Percentiles rank a stretch among this genome's conserved stretches.
Evolutionary conservation across 2,797 vertebrate species (phyloP).

Genomic region (Champsocephalus esox): DNA sequence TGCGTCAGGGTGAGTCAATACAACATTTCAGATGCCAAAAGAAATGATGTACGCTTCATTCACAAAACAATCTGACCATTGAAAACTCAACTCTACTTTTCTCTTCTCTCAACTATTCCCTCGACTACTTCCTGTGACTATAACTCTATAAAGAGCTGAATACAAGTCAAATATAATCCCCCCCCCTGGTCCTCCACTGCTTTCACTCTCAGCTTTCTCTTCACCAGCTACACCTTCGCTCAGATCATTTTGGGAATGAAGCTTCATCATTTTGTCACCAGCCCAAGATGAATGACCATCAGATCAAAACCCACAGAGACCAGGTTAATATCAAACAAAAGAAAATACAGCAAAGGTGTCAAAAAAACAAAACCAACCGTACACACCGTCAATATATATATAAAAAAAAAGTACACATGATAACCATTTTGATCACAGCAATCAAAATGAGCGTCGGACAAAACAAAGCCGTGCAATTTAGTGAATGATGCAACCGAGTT

Average conservation of each 20-base stretch:
- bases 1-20: slow-evolving; percentile 9
- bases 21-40: slow-evolving; percentile 26
- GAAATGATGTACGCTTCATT: slow-evolving; percentile 54
- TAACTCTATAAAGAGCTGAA: not conserved
- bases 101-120: not conserved
- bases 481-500: slow-evolving; percentile 37
- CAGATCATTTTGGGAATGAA: slow-evolving; percentile 59
- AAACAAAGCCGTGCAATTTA: slow-evolving; percentile 72
- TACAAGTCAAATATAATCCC: not conserved
- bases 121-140: slow-evolving; percentile 7
- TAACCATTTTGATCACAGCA: slow-evolving; percentile 72
- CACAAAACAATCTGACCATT: slow-evolving; percentile 48
- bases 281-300: slow-evolving; percentile 31
- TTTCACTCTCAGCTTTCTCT: slow-evolving; percentile 29
- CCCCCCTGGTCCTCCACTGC: not conserved
- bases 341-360: slow-evolving; percentile 39
- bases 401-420: slow-evolving; percentile 25
- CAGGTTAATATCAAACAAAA: slow-evolving; percentile 29
- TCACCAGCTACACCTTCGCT: slow-evolving; percentile 6
- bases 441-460: slow-evolving; percentile 74
- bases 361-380: slow-evolving; percentile 35
- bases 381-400: slow-evolving; percentile 34
- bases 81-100: slow-evolving; percentile 15
- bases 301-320: slow-evolving; percentile 11
- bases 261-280: slow-evolving; percentile 55